These are phyloP conservation scores for Macroglossus sobrinus DNA, from an alignment of 2,113 vertebrate genomes.

Conservation along the genomic window DNA sequence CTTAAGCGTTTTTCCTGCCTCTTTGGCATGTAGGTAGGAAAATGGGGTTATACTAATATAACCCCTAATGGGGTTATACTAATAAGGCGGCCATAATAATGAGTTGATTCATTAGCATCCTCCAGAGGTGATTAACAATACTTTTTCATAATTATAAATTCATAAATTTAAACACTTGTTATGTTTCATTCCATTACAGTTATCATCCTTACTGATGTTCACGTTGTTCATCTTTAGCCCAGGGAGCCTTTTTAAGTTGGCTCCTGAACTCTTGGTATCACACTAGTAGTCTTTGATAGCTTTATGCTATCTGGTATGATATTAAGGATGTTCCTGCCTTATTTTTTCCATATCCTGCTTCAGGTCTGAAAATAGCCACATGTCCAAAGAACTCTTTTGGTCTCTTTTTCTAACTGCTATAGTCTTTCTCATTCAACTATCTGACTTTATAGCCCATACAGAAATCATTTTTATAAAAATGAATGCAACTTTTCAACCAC, in stretches of 20 bases:
- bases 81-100: background rate
- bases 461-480: conserved; percentile 3
- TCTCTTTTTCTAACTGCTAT: background rate
- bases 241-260: background rate
- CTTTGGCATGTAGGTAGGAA: background rate
- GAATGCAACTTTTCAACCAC: background rate
- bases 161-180: background rate
- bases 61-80: background rate
- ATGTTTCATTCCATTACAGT: background rate
- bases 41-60: background rate
- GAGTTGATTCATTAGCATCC: background rate
- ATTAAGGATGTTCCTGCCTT: background rate
- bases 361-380: background rate
- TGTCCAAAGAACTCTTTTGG: background rate
- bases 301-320: background rate
- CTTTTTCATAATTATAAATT: background rate
- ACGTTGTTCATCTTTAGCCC: background rate
- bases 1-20: background rate
- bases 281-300: background rate
- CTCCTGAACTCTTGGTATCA: background rate
- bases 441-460: background rate
- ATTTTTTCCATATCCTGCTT: background rate
- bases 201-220: background rate
- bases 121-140: background rate
- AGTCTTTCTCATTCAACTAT: background rate